These are phyloP conservation scores for Micropterix aruncella DNA, from an alignment of 2,888 invertebrate genomes.

Conservation along the genomic window DNA sequence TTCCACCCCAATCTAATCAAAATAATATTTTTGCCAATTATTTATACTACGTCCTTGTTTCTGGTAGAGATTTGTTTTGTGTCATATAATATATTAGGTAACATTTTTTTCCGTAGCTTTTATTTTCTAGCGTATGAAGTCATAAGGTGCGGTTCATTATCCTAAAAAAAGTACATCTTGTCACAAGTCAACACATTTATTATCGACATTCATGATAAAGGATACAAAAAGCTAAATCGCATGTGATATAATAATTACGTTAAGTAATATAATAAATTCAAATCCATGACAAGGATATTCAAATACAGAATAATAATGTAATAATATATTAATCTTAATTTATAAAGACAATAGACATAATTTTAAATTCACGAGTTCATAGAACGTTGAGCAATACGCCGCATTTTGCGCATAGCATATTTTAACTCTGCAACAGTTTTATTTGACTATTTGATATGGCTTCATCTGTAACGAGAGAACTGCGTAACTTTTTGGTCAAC, in stretches of 20 bases:
- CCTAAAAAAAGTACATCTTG: neutral
- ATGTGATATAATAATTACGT: slow-evolving; percentile 3
- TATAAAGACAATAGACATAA: neutral
- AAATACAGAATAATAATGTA: neutral
- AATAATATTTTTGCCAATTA: too few relatives aligned
- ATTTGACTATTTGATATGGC: neutral
- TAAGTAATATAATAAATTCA: slow-evolving; percentile 2
- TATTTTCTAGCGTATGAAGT: too few relatives aligned
- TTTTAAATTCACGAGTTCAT: neutral
- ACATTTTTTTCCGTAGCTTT: too few relatives aligned
- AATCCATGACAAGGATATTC: too few relatives aligned
- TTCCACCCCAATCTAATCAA: too few relatives aligned
- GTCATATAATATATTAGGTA: too few relatives aligned
- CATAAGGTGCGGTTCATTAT: neutral
- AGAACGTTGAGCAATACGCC: neutral
- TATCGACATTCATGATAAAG: slow-evolving; percentile 10
- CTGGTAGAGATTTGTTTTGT: too few relatives aligned
- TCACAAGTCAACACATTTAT: slow-evolving; percentile 12
- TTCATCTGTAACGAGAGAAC: too few relatives aligned
- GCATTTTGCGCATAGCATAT: neutral
- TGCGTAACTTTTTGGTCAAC: neutral
- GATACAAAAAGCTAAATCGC: slow-evolving; percentile 11
- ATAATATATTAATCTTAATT: neutral
- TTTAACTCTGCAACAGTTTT: neutral
- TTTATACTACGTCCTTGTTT: too few relatives aligned